phyloP scores from a whole-genome alignment of 2,113 vertebrate genomes.

The Calyptomena viridis region DNA sequence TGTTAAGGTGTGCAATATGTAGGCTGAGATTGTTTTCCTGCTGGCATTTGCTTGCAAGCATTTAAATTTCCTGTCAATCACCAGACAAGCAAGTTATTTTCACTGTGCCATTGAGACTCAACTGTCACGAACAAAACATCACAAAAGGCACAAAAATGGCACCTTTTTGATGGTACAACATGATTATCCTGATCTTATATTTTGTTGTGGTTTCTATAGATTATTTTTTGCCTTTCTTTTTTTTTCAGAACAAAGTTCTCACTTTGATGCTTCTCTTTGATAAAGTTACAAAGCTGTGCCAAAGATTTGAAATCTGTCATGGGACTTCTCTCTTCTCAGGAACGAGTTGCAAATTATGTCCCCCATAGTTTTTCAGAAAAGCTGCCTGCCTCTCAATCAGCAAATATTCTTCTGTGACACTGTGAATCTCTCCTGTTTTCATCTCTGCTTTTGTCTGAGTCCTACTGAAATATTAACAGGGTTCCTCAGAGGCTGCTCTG shows the following conservation, averaged over 20 bases:
- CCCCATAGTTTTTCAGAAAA: conserved; percentile 14
- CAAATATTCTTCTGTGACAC: not conserved
- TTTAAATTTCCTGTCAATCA: conserved; percentile 58
- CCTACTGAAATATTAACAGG: conserved; percentile 56
- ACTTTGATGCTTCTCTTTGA: conserved; percentile 53
- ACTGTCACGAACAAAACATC: conserved; percentile 32
- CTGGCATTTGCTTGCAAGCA: conserved; percentile 33
- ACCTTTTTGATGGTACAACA: conserved; percentile 47
- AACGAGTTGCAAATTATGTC: conserved; percentile 29
- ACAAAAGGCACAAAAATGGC: conserved; percentile 16
- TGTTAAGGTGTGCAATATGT: not conserved
- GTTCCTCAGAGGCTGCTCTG: not conserved
- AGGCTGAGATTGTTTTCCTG: conserved; percentile 1
- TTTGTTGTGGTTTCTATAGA: conserved; percentile 36
- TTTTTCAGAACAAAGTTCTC: conserved; percentile 5
- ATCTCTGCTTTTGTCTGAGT: conserved; percentile 28
- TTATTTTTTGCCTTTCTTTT: conserved; percentile 20
- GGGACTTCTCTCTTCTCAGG: conserved; percentile 31
- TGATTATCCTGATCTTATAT: conserved; percentile 35
- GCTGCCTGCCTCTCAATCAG: conserved; percentile 23
- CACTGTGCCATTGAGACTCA: not conserved
- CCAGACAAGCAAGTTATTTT: conserved; percentile 18
- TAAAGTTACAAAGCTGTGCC: conserved; percentile 58
- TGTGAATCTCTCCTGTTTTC: not conserved
- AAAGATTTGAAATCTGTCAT: conserved; percentile 50